Percentiles rank a stretch among this genome's conserved stretches.
phyloP scores from a whole-genome alignment of 2,888 invertebrate genomes.

The Sphinx pinastri region DNA sequence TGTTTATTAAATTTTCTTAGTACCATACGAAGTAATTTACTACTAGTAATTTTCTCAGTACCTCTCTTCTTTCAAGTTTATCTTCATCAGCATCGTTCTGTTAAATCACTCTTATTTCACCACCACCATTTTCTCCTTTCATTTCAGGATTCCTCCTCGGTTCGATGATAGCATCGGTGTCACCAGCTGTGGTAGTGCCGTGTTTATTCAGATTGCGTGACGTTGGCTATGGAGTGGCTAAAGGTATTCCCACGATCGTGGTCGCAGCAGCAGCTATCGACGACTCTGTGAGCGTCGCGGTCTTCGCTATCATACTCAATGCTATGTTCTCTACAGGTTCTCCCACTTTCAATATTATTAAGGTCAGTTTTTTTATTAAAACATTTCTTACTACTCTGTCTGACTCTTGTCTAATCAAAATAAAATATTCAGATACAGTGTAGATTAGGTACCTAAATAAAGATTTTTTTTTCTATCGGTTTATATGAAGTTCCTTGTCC shows the following conservation, averaged over 20 bases:
- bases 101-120: neutral
- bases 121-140: neutral
- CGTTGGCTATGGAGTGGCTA: conserved; percentile 90
- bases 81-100: neutral
- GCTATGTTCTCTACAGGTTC: conserved; percentile 90
- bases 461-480: too few species aligned
- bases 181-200: conserved; percentile 95
- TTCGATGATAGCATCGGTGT: conserved; percentile 92
- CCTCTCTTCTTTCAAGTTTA: too few species aligned
- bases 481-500: too few species aligned
- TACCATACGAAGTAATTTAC: too few species aligned
- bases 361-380: conserved; percentile 61
- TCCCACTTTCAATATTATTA: conserved; percentile 85
- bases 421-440: too few species aligned
- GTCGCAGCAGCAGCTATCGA: conserved; percentile 95
- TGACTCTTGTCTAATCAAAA: too few species aligned
- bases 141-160: conserved; percentile 87
- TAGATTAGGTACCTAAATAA: too few species aligned
- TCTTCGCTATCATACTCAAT: conserved; percentile 91
- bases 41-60: too few species aligned
- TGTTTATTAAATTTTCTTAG: too few species aligned
- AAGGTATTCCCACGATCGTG: conserved; percentile 94
- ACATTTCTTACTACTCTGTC: too few species aligned
- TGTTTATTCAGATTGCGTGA: conserved; percentile 90
- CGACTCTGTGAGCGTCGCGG: conserved; percentile 95